A percentile compares a stretch with the other conserved stretches of the same genome.
Conservation (phyloP, 2,113 vertebrate genomes). For the Nothoprocta perdicaria region DNA sequence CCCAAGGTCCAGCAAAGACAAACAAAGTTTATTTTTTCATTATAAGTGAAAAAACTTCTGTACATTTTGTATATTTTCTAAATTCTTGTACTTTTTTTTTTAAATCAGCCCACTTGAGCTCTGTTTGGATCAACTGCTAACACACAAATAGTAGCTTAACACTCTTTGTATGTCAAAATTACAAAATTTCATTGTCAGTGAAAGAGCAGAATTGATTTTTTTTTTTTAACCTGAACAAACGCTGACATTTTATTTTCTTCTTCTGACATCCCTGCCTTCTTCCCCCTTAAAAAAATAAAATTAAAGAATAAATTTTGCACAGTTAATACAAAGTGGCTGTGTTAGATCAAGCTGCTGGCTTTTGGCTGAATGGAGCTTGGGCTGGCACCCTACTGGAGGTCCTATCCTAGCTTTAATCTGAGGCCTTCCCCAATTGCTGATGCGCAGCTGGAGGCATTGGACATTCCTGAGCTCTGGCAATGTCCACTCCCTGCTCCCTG, state of each 20-base stretch:
- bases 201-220: not conserved
- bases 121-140: not conserved
- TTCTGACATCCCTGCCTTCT: not conserved
- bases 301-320: not conserved
- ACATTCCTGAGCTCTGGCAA: not conserved
- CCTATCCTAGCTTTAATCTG: not conserved
- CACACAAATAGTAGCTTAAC: not conserved
- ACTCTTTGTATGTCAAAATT: not conserved
- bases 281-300: accelerated
- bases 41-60: not conserved
- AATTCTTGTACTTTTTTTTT: no score
- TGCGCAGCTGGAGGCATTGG: not conserved
- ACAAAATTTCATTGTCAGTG: not conserved
- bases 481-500: no score
- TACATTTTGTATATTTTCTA: not conserved
- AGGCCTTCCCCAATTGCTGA: not conserved
- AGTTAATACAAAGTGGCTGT: not conserved
- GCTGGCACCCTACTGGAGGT: not conserved
- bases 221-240: not conserved
- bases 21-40: not conserved
- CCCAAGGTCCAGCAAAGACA: not conserved
- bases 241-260: not conserved
- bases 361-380: accelerated
- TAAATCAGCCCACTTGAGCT: not conserved
- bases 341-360: not conserved